Evolutionary conservation across 2,797 vertebrate genomes (phyloP).

Genomic region (Yasuhikotakia modesta): DNA sequence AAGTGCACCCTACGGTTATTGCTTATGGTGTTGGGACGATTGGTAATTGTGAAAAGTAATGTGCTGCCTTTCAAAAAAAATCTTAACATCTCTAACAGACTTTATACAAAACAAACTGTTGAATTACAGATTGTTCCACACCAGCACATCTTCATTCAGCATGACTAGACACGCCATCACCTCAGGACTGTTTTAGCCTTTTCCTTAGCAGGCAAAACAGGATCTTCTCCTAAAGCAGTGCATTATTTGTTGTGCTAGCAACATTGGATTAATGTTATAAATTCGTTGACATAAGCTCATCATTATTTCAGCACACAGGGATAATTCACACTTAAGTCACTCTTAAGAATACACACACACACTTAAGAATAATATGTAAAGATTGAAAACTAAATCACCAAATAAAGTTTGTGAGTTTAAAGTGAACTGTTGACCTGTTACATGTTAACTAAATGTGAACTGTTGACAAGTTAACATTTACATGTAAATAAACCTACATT

Average conservation of each 20-base stretch:
- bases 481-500: too few species aligned
- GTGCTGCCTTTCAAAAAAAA: background rate
- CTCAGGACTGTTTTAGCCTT: background rate
- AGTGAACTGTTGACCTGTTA: too few species aligned
- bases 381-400: too few species aligned
- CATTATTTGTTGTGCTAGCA: background rate
- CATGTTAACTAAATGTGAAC: too few species aligned
- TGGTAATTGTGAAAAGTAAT: background rate
- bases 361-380: too few species aligned
- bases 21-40: background rate
- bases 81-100: background rate
- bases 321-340: too few species aligned
- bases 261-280: too few species aligned
- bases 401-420: too few species aligned
- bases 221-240: background rate
- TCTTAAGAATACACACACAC: too few species aligned
- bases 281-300: background rate
- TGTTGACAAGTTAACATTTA: too few species aligned
- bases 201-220: background rate
- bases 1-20: background rate
- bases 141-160: background rate
- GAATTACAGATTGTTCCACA: constrained; percentile 2
- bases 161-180: constrained; percentile 11
- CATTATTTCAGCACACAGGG: background rate
- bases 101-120: background rate